A percentile compares a stretch with the other conserved stretches of the same genome.
These are phyloP conservation scores for Tragelaphus imberbis DNA, from an alignment of 2,113 vertebrate genomes.

Conservation along the genomic window DNA sequence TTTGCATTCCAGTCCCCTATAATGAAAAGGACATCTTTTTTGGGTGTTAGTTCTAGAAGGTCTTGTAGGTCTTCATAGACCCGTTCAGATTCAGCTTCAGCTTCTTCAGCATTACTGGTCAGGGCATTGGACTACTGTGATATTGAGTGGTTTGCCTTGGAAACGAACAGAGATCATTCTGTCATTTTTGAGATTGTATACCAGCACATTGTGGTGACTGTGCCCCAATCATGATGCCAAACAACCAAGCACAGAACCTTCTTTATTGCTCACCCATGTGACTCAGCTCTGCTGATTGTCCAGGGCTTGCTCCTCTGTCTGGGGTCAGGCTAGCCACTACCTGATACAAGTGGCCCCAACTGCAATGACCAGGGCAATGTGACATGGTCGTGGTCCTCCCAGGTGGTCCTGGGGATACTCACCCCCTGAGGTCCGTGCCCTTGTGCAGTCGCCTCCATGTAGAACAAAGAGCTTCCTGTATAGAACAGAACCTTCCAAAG, in stretches of 20 bases:
- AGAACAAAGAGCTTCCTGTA: neutral
- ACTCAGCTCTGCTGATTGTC: neutral
- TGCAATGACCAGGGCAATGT: neutral
- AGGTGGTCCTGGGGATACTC: neutral
- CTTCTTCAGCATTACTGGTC: fast-evolving
- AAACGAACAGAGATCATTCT: neutral
- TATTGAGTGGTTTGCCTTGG: neutral
- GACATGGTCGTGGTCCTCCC: neutral
- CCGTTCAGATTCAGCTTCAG: fast-evolving
- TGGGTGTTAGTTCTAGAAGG: neutral
- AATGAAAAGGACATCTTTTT: neutral
- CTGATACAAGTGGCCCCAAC: neutral
- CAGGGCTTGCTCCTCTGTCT: neutral
- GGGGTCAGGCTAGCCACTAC: neutral
- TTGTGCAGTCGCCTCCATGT: neutral
- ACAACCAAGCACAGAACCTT: neutral
- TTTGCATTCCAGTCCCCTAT: neutral
- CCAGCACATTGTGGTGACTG: neutral
- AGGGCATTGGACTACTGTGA: neutral
- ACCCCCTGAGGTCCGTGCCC: neutral
- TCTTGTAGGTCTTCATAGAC: neutral
- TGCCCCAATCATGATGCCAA: neutral
- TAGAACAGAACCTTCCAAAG: neutral
- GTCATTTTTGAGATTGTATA: neutral
- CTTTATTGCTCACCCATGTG: neutral